Evolutionary conservation across 1,140 invertebrate species (phyloP).

Genomic region (Pygmarrhopalites habei): DNA sequence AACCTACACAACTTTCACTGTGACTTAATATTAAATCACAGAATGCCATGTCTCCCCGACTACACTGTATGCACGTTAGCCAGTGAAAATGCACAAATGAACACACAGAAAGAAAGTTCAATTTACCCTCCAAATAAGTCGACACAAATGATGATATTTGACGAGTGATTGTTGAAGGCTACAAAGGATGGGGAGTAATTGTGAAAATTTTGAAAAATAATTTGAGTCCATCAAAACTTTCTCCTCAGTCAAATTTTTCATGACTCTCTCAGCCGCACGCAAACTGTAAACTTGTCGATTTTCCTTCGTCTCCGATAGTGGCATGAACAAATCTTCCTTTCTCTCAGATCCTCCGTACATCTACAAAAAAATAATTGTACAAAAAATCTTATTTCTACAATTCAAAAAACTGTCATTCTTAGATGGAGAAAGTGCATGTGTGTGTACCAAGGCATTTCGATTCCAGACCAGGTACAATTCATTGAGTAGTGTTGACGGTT

Average conservation of each 20-base stretch:
- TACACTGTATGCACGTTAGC: too few relatives aligned
- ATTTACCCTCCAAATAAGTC: constrained; percentile 27
- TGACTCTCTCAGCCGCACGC: constrained; percentile 22
- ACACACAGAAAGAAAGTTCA: too few relatives aligned
- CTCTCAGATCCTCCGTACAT: constrained; percentile 1
- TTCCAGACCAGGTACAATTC: constrained; percentile 35
- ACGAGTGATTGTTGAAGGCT: constrained; percentile 17
- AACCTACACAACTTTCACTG: too few relatives aligned
- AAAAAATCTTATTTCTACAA: not conserved
- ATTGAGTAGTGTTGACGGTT: constrained; percentile 26
- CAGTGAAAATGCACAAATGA: too few relatives aligned
- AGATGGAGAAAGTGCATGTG: too few relatives aligned
- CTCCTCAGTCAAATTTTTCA: not conserved
- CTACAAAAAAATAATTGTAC: not conserved
- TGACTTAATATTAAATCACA: too few relatives aligned
- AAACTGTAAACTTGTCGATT: constrained; percentile 12
- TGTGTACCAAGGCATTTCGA: constrained; percentile 23
- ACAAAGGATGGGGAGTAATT: constrained; percentile 10
- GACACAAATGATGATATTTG: constrained; percentile 23
- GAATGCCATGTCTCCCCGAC: too few relatives aligned
- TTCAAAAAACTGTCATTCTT: not conserved
- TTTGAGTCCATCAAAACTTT: not conserved
- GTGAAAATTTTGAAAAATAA: constrained; percentile 9
- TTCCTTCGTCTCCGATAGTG: constrained; percentile 2
- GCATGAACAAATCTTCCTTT: not conserved